Conservation (phyloP, 2,888 invertebrate genomes). For the Agonum fuliginosum region DNA sequence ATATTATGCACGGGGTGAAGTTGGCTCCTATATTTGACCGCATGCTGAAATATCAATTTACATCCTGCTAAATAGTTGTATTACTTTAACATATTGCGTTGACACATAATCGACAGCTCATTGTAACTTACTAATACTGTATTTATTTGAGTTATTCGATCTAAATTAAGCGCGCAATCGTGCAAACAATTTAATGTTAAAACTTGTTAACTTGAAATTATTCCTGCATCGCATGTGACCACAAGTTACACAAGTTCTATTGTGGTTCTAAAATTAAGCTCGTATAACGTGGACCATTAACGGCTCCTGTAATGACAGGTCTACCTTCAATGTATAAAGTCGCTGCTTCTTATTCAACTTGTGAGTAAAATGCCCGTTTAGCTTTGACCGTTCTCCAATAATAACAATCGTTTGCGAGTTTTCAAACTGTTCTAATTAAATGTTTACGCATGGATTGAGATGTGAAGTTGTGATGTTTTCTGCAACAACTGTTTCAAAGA, state of each 20-base stretch:
- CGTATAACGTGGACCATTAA: constrained; percentile 13
- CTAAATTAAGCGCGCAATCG: too few relatives aligned
- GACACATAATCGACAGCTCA: too few relatives aligned
- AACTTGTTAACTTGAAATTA: too few relatives aligned
- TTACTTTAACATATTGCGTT: too few relatives aligned
- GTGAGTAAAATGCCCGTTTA: background rate
- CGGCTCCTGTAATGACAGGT: background rate
- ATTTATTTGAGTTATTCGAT: too few relatives aligned
- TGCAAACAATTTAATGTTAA: too few relatives aligned
- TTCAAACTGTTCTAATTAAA: constrained; percentile 40
- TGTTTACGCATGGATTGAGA: constrained; percentile 14
- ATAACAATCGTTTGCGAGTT: constrained; percentile 18
- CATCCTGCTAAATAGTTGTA: too few relatives aligned
- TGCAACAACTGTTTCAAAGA: too few relatives aligned
- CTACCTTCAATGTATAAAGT: background rate
- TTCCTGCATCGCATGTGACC: background rate
- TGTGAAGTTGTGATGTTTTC: background rate
- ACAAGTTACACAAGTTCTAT: background rate
- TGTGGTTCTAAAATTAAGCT: constrained; percentile 1
- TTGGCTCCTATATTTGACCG: too few relatives aligned
- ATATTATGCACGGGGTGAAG: too few relatives aligned
- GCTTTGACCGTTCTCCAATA: background rate
- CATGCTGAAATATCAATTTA: too few relatives aligned
- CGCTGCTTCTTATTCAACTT: background rate
- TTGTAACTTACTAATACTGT: too few relatives aligned